A percentile compares a stretch with the other conserved stretches of the same genome.
These are phyloP conservation scores for Hemitrygon akajei DNA, from an alignment of 2,797 vertebrate genomes.

Conservation along the genomic window DNA sequence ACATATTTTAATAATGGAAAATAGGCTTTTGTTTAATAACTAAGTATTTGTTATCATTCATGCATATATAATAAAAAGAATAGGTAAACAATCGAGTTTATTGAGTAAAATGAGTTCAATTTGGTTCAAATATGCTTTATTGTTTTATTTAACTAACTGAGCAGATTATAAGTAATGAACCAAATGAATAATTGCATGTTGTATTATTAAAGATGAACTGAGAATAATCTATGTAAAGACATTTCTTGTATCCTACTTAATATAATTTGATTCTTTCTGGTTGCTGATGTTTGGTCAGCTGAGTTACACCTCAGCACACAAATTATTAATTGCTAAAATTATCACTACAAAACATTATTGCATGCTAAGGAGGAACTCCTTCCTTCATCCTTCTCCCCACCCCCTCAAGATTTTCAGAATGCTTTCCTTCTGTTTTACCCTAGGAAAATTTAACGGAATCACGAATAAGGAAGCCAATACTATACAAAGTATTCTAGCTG, in stretches of 20 bases:
- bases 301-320: constrained; percentile 22
- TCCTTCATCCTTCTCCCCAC: background rate
- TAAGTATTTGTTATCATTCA: background rate
- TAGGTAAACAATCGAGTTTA: constrained; percentile 17
- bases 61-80: constrained; percentile 25
- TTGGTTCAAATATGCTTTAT: constrained; percentile 32
- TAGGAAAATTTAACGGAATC: background rate
- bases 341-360: constrained; percentile 25
- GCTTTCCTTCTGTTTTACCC: background rate
- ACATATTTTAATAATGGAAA: constrained; percentile 1
- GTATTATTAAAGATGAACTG: constrained; percentile 29
- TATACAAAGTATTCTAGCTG: too few relatives aligned
- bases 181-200: constrained; percentile 2
- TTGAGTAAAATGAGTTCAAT: constrained; percentile 26
- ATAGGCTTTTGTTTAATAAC: constrained; percentile 13
- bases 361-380: background rate
- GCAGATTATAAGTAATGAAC: constrained; percentile 31
- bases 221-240: constrained; percentile 20
- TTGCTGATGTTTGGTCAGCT: constrained; percentile 29
- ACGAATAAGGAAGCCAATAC: background rate
- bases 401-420: background rate
- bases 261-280: constrained; percentile 30
- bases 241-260: constrained; percentile 27
- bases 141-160: constrained; percentile 22
- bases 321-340: constrained; percentile 35